Percentiles rank a stretch among this genome's conserved stretches.
These are phyloP conservation scores for Helicolenus hilgendorfi DNA, from an alignment of 2,797 vertebrate species.

Conservation along the genomic window DNA sequence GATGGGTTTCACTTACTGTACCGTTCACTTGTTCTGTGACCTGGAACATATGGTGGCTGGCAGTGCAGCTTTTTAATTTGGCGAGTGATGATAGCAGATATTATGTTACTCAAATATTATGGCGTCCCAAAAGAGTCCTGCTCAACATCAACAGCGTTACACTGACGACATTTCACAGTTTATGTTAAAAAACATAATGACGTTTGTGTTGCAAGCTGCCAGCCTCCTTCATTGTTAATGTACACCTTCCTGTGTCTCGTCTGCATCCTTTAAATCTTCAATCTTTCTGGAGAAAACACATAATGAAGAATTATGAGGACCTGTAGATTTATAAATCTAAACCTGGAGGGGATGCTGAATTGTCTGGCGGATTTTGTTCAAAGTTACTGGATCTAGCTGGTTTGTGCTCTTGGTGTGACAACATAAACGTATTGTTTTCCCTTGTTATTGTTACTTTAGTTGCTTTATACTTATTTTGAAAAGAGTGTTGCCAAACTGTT, in stretches of 20 bases:
- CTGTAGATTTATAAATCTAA: not conserved
- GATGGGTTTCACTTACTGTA: conserved; percentile 60
- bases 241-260: not conserved
- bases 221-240: not conserved
- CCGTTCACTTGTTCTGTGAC: conserved; percentile 47
- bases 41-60: conserved; percentile 52
- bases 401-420: not conserved
- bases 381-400: not conserved
- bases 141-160: conserved; percentile 11
- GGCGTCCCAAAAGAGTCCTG: conserved; percentile 19
- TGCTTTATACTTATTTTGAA: not conserved
- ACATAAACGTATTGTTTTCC: not conserved
- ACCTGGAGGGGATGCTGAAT: not conserved
- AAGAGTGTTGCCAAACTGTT: not conserved
- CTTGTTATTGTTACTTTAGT: not conserved
- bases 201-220: conserved; percentile 6
- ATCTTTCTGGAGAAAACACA: not conserved
- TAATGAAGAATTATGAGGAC: not conserved
- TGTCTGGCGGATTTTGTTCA: not conserved
- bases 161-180: conserved; percentile 17
- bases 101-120: conserved; percentile 56
- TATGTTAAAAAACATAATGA: conserved; percentile 21
- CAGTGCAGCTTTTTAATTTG: conserved; percentile 61
- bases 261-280: not conserved
- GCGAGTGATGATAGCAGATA: conserved; percentile 29